These are phyloP conservation scores for Metallyticus violacea DNA, from an alignment of 2,888 invertebrate genomes.

Conservation along the genomic window DNA sequence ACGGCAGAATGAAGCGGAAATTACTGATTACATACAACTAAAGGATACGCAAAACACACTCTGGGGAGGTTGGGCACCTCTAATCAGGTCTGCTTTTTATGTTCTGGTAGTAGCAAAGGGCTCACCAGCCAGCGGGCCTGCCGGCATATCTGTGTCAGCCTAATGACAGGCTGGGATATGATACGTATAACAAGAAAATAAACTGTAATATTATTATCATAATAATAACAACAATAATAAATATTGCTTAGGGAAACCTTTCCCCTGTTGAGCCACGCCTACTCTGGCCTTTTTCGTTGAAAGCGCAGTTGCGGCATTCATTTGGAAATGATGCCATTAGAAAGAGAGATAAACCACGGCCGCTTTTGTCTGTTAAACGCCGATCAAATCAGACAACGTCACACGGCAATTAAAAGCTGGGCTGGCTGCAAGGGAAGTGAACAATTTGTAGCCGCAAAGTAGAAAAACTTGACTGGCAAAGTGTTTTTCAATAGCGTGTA, in stretches of 20 bases:
- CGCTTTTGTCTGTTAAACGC: background rate
- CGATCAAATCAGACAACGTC: background rate
- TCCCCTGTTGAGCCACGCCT: background rate
- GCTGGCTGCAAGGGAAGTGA: background rate
- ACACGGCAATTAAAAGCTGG: background rate
- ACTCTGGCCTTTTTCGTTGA: background rate
- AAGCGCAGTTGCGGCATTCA: background rate
- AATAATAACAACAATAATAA: background rate
- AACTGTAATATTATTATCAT: slow-evolving; percentile 12
- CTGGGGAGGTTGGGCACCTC: too few relatives aligned
- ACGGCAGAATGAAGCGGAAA: too few relatives aligned
- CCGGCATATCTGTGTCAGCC: slow-evolving; percentile 10
- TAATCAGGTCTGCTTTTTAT: too few relatives aligned
- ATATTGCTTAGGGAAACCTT: background rate
- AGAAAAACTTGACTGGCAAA: background rate
- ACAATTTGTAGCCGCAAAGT: background rate
- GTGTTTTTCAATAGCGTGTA: background rate
- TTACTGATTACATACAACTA: too few relatives aligned
- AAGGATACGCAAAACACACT: too few relatives aligned
- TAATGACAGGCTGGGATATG: slow-evolving; percentile 20
- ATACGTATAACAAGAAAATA: slow-evolving; percentile 12
- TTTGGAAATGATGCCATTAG: slow-evolving; percentile 14
- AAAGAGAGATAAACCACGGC: background rate
- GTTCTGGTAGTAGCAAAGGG: background rate
- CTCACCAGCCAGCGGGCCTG: background rate